Base-by-base conservation (phyloP, 2,113 vertebrate genomes). In the Platichthys stellatus region DNA sequence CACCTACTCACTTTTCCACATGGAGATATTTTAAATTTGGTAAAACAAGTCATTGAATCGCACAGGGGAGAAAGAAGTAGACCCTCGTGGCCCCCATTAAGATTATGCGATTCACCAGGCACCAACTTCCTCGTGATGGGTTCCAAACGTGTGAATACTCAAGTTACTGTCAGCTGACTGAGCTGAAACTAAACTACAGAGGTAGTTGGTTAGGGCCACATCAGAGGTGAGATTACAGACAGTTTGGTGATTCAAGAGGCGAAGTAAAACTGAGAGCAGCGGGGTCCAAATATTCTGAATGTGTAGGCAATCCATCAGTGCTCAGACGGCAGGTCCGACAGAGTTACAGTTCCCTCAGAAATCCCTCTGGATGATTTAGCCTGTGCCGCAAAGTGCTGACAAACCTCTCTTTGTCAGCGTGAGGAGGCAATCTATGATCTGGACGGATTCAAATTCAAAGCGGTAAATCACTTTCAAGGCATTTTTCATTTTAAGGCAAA, bases 351-450 rank as follows among this genome's bases (percentile, higher is more conserved):
- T 86, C 77, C 77, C 69, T 83, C 75, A 45, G 72, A 85, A 88
- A 70, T 73, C 85, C 78, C 80, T 67, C 72, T 71, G 71, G n/a
- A 74, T 82, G 85, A 91, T 86, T 90, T 83, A 90, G 62, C 8
- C 72, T 31, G 65, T 4, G 5, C 72, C 53, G 24, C 74, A 82
- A 85, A 90, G 35, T 86, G 88, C 90, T 91, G 88, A 91, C 90
- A 71, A 85, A 75, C 76, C 76, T 59, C 72, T 80, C 65, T 47
- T 67, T 58, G 53, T 57, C 82, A 26, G 54, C 82, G 45, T 61
- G 75, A 86, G 58, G 59, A 12, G 54, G 74, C 68, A 28, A 28
- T 73, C 71, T 61, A 26, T 53, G 72, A 72, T 72, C 76, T 57
- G 53, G 21, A 49, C n/a, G 10, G 62, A 81, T 82, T 82, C 64